Conservation (phyloP, 2,797 vertebrate genomes). For the Australoheros facetus region DNA sequence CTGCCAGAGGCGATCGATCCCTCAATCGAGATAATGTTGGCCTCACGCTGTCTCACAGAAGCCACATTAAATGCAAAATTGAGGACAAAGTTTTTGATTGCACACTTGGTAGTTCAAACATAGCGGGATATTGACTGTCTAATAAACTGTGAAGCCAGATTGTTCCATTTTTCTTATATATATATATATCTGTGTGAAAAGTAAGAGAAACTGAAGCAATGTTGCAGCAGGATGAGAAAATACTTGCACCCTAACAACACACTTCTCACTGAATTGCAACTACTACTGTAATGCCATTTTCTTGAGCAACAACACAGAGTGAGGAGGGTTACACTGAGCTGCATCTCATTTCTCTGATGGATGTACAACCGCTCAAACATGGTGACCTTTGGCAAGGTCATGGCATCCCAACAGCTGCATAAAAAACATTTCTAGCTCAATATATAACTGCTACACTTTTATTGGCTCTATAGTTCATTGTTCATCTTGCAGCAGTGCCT, state of each 20-base stretch:
- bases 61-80: neutral
- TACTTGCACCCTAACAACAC: neutral
- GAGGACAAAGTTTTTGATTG: neutral
- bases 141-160: neutral
- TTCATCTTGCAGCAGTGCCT: slow-evolving; percentile 20
- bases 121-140: neutral
- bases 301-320: slow-evolving; percentile 5
- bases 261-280: neutral
- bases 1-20: neutral
- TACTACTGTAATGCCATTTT: neutral
- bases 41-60: neutral
- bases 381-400: slow-evolving; percentile 75
- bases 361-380: slow-evolving; percentile 33
- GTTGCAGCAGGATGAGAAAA: neutral
- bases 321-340: slow-evolving; percentile 4
- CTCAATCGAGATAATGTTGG: neutral
- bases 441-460: slow-evolving; percentile 26
- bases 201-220: neutral
- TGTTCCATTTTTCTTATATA: neutral
- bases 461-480: neutral
- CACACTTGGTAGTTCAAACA: neutral
- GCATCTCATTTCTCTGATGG: slow-evolving; percentile 28
- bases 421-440: slow-evolving; percentile 18
- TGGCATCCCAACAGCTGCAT: slow-evolving; percentile 35
- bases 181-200: neutral